These are phyloP conservation scores for Lepidocyrtoides sp. DNA, from an alignment of 2,888 invertebrate species.

Conservation along the genomic window DNA sequence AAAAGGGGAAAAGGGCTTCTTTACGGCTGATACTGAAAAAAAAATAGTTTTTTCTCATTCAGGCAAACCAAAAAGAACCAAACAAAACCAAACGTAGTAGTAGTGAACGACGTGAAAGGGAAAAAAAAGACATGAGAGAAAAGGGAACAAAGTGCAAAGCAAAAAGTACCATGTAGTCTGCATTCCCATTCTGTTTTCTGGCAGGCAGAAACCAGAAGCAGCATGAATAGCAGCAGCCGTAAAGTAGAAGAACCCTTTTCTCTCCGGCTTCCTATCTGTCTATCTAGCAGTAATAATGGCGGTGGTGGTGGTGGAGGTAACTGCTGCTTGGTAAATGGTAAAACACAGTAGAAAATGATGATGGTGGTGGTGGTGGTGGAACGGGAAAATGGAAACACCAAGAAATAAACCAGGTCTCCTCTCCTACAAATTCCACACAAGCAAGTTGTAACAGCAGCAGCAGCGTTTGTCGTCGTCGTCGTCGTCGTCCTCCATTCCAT, in stretches of 20 bases:
- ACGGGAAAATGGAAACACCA: slow-evolving; percentile 33
- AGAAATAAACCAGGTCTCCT: slow-evolving; percentile 21
- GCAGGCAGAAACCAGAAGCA: neutral
- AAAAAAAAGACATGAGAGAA: neutral
- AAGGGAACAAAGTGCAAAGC: slow-evolving; percentile 10
- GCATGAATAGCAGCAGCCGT: no score
- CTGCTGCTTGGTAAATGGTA: neutral
- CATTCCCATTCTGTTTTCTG: neutral
- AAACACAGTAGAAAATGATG: neutral
- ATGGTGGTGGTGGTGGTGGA: neutral
- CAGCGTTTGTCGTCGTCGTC: no score
- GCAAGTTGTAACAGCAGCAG: neutral
- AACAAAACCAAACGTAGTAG: neutral
- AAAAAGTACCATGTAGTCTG: neutral
- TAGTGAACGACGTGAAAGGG: neutral
- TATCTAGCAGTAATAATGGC: neutral
- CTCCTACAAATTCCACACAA: neutral
- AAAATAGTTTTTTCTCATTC: neutral
- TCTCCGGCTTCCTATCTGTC: neutral
- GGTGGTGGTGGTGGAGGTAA: neutral
- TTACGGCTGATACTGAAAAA: neutral
- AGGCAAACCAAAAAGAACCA: neutral
- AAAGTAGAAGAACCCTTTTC: neutral
- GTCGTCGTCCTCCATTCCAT: no score
- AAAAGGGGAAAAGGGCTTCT: slow-evolving; percentile 51